phyloP scores from a whole-genome alignment of 2,888 invertebrate species.

The Folsomia manolachei region DNA sequence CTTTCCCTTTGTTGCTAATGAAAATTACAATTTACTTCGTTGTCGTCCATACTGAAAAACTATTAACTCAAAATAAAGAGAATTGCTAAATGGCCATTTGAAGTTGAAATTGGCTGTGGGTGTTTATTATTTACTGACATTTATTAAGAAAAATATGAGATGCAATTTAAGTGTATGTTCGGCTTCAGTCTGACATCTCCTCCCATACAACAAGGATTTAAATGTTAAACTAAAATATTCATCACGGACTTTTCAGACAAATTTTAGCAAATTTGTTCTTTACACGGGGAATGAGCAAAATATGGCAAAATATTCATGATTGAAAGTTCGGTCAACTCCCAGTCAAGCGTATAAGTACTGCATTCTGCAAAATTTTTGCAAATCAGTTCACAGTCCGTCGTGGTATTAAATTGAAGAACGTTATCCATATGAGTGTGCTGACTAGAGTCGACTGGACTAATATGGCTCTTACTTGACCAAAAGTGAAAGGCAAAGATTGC shows the following conservation, averaged over 20 bases:
- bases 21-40: not conserved
- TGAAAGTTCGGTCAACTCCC: not conserved
- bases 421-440: slow-evolving; percentile 1
- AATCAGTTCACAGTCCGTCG: not conserved
- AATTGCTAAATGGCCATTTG: too few species aligned
- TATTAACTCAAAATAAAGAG: too few species aligned
- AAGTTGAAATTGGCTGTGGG: too few species aligned
- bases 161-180: too few species aligned
- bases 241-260: not conserved
- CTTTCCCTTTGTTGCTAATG: not conserved
- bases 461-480: slow-evolving; percentile 14
- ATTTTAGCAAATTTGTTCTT: too few species aligned
- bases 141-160: too few species aligned
- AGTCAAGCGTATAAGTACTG: too few species aligned
- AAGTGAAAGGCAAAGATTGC: slow-evolving; percentile 12
- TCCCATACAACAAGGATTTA: too few species aligned
- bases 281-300: not conserved
- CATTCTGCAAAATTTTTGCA: not conserved
- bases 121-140: too few species aligned
- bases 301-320: not conserved
- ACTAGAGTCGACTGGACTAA: slow-evolving; percentile 10
- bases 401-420: not conserved
- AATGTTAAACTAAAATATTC: not conserved
- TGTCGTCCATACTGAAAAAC: too few species aligned
- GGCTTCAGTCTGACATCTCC: too few species aligned